Conservation (phyloP, 2,888 invertebrate genomes). For the Ochlodes sylvanus region DNA sequence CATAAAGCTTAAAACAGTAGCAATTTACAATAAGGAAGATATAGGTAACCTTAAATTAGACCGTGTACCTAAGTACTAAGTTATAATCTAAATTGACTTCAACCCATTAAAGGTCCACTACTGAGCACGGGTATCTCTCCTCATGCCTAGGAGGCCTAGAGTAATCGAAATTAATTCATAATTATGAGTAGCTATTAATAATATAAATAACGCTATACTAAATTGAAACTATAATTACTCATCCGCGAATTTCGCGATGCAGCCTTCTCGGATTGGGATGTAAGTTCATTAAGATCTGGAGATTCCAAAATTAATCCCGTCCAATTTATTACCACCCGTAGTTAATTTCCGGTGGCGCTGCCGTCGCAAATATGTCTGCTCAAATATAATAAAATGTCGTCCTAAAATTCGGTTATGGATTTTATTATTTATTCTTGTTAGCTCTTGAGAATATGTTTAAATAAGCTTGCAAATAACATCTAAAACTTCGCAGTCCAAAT, state of each 20-base stretch:
- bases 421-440: constrained; percentile 18
- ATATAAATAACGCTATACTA: not conserved
- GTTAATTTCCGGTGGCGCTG: constrained; percentile 46
- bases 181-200: not conserved
- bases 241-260: not conserved
- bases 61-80: no score
- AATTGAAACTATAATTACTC: not conserved
- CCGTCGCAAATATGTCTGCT: constrained; percentile 44
- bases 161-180: not conserved
- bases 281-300: constrained; percentile 36
- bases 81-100: no score
- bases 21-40: no score
- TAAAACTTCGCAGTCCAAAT: no score
- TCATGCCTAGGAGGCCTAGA: no score
- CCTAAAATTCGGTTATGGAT: constrained; percentile 17
- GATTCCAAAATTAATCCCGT: constrained; percentile 33
- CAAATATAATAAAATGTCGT: constrained; percentile 47
- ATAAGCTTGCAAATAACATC: no score
- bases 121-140: no score
- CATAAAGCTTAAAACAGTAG: no score
- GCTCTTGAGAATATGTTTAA: not conserved
- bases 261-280: constrained; percentile 11
- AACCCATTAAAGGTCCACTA: no score
- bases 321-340: constrained; percentile 44
- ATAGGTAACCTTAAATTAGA: no score